Evolutionary conservation across 2,888 invertebrate genomes (phyloP), one percentile per base, ranked within the genome.

Genomic region (Hydrotaea diabolus): DNA sequence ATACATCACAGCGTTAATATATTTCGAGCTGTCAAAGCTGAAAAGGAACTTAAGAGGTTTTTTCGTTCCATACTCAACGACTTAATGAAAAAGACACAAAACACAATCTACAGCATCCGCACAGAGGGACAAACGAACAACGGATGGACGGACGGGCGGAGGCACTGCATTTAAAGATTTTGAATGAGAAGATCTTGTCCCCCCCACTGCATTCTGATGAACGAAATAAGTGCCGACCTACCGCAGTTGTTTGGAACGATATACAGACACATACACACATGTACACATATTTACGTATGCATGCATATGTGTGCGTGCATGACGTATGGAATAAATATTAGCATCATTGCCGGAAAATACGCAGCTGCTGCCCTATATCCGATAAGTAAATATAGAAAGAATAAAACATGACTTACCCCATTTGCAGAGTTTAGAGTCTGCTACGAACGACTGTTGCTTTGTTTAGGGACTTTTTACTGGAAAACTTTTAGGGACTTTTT

Each of bases 1-100:
- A 85, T 85, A 80, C 82, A 82, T 85, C 85, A 82, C 77, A 80
- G 76, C 62, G 49, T 85, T 85, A 79, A 85, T 69, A 85, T 74
- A 77, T 85, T 79, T 82, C 79, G 82, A 78, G 49, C 76, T 82
- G 82, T 85, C 82, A 79, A 85, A 85, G 46, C 73, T 82, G 85
- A 79, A 85, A 73, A 46, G 79, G 39, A 85, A 85, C 76, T 79
- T 85, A 79, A 82, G 79, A 80, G 79, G 82, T 81, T 85, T n/a
- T 82, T 82, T 59, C 82, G 66, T 82, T 79, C 39, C 79, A 80
- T 75, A 79, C 80, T 77, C 62, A 62, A 79, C 79, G 77, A 74
- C 74, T 77, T 79, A 53, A 69, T 39, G 62, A 39, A 21, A n/a
- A 21, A 55, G 19, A 43, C 39, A 69, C 71, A 81, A 19, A 77